Base-by-base conservation (phyloP, 2,113 vertebrate genomes). In the Pyrgilauda ruficollis region DNA sequence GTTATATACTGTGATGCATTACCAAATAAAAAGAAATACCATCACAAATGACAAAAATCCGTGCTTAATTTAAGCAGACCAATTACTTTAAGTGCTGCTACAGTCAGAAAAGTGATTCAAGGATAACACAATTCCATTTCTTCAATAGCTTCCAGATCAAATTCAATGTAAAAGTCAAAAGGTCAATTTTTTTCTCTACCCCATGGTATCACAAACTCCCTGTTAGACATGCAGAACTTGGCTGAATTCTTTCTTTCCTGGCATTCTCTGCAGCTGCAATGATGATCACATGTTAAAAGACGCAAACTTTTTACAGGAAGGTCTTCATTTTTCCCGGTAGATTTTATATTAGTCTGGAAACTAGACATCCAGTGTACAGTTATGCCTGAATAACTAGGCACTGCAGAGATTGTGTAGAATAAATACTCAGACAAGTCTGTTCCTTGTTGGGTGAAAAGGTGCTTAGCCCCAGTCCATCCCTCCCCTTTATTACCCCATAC, bases 1-100 rank as follows among this genome's bases (percentile, higher is more conserved):
- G 22, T 61, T 89, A 91, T 66, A 76, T 20, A 85, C n/a, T 50
- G 63, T 5, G 18, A 72, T 62, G 37, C 61, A 89, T 94, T 85
- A 89, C 77, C 93, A 91, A 96, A 91, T 87, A 97, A 91, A 93
- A 90, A 88, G 81, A 91, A 90, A 90, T 58, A 82, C 46, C 56
- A 86, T 63, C 59, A 92, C 74, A 89, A 97, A 92, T 91, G 39
- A 90, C 87, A 88, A 92, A 96, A 97, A 78, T 74, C 58, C 14
- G 44, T 76, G 84, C 47, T 81, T 93, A 93, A 91, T 84, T 94
- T 90, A 92, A 76, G 56, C 43, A 52, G 26, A 30, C 75, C 93
- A 96, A 96, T 96, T 96, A 96, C 64, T 77, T 88, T 92, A 94
- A 96, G 94, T 95, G 91, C 94, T 88, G 46, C 50, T 90, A 83